Evolutionary conservation across 1,140 invertebrate species (phyloP).

Genomic region (Batillaria attramentaria): DNA sequence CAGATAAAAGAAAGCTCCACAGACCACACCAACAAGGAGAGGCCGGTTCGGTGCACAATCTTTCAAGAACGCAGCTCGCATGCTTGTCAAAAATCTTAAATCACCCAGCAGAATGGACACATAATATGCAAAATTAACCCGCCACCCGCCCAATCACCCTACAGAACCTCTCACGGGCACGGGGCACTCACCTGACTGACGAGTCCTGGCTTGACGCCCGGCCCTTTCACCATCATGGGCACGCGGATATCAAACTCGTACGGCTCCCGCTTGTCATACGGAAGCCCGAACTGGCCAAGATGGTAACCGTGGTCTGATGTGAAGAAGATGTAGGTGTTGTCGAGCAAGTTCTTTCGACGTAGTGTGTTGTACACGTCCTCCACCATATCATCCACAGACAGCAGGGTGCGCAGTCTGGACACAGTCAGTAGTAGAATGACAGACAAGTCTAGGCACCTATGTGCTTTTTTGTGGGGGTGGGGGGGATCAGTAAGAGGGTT

Average conservation of each 20-base stretch:
- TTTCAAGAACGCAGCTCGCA: too few relatives aligned
- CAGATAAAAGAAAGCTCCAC: too few relatives aligned
- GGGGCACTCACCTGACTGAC: constrained; percentile 53
- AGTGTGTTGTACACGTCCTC: constrained; percentile 77
- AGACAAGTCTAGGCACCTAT: too few relatives aligned
- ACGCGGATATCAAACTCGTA: constrained; percentile 90
- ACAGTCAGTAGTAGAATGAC: neutral
- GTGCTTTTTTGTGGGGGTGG: too few relatives aligned
- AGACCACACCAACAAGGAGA: too few relatives aligned
- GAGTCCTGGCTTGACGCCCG: constrained; percentile 69
- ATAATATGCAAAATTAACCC: too few relatives aligned
- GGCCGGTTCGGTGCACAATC: too few relatives aligned
- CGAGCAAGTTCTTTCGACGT: constrained; percentile 73
- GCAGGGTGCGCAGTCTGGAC: constrained; percentile 79
- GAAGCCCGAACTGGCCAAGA: constrained; percentile 87
- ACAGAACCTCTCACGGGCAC: neutral
- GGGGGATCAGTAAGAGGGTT: too few relatives aligned
- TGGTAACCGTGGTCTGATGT: constrained; percentile 93
- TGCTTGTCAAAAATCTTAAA: too few relatives aligned
- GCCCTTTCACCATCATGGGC: constrained; percentile 85
- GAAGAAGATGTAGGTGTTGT: constrained; percentile 86
- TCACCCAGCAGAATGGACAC: too few relatives aligned
- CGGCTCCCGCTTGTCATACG: constrained; percentile 88
- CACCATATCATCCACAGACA: constrained; percentile 90
- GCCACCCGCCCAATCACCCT: too few relatives aligned